Percentiles rank a stretch among this genome's conserved stretches.
These are phyloP conservation scores for Pachypeltis micranthus DNA, from an alignment of 1,140 invertebrate species.

Conservation along the genomic window DNA sequence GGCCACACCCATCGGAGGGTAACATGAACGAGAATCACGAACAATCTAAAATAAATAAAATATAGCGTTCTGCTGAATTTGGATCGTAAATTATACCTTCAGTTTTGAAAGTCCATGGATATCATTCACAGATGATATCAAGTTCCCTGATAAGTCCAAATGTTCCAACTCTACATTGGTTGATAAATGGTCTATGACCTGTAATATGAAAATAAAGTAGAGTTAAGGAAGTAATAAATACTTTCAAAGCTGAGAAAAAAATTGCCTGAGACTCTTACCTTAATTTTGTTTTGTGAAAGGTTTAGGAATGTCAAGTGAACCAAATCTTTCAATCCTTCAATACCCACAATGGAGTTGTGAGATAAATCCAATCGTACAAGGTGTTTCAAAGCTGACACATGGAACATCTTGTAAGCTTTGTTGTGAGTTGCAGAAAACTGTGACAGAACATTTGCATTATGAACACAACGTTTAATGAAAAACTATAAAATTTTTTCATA, in stretches of 20 bases:
- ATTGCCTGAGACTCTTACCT: background rate
- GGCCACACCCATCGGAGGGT: too few relatives aligned
- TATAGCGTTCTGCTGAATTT: too few relatives aligned
- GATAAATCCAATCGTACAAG: background rate
- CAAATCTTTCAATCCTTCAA: background rate
- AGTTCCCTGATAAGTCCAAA: background rate
- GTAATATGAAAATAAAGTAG: too few relatives aligned
- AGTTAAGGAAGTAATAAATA: background rate
- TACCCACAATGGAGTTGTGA: background rate
- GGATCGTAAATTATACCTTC: too few relatives aligned
- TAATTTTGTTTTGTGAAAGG: background rate
- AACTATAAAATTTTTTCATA: too few relatives aligned
- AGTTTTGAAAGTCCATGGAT: too few relatives aligned
- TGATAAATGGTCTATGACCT: background rate
- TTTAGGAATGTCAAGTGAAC: background rate
- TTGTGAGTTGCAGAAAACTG: background rate
- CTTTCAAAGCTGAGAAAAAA: background rate
- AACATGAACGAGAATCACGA: too few relatives aligned
- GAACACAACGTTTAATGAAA: too few relatives aligned
- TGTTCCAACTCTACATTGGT: background rate
- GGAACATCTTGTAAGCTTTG: background rate
- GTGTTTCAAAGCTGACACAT: background rate
- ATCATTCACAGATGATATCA: too few relatives aligned
- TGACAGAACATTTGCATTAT: too few relatives aligned
- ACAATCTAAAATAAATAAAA: too few relatives aligned